phyloP scores from a whole-genome alignment of 2,113 vertebrate genomes.

The Megaceryle torquata region DNA sequence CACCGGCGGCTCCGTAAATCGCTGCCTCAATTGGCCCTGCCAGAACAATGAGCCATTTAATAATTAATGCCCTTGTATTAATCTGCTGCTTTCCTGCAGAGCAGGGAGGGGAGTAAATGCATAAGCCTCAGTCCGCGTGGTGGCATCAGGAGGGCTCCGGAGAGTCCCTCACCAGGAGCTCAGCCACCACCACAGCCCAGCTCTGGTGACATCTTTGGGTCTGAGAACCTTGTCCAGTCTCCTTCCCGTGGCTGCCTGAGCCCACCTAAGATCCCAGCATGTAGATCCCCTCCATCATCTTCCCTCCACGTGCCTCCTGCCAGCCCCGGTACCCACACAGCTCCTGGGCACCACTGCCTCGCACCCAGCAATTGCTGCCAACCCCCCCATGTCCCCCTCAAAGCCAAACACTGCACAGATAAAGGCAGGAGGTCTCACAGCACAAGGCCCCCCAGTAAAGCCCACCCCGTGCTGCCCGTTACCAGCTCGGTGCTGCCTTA shows the following conservation, averaged over 20 bases:
- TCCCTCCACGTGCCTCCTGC: accelerated
- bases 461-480: accelerated
- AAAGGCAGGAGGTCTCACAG: background rate
- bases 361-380: accelerated
- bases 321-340: accelerated
- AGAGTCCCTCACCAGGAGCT: background rate
- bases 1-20: background rate
- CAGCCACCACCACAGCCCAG: background rate
- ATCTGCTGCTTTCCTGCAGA: background rate
- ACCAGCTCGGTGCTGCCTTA: accelerated
- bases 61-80: slow-evolving; percentile 17
- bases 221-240: accelerated
- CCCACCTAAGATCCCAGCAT: accelerated
- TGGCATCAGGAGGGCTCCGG: background rate
- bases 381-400: accelerated
- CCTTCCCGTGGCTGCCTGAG: accelerated
- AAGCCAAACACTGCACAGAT: background rate
- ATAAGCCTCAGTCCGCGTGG: background rate
- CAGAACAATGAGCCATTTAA: slow-evolving; percentile 20
- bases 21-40: background rate
- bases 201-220: accelerated
- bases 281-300: background rate
- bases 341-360: accelerated
- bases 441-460: background rate
- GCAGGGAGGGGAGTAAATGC: background rate